These are phyloP conservation scores for Cervus canadensis DNA, from an alignment of 2,113 vertebrate genomes.

Conservation along the genomic window DNA sequence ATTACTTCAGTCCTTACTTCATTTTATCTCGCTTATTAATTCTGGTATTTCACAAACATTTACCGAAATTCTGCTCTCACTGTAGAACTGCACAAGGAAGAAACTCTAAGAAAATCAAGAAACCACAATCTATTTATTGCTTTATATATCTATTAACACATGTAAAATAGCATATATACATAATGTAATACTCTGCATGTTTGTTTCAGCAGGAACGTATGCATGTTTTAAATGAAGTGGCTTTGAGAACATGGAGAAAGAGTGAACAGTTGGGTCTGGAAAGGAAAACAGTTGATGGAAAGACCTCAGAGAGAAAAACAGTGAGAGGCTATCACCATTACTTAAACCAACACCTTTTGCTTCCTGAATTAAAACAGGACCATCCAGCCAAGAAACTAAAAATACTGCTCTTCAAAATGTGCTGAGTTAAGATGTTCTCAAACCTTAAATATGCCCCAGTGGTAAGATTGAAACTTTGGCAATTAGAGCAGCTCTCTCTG, in stretches of 20 bases:
- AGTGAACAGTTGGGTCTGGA: neutral
- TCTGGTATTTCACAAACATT: neutral
- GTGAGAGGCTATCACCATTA: neutral
- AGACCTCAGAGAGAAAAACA: neutral
- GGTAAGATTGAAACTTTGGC: neutral
- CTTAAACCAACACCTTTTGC: neutral
- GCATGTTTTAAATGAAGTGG: neutral
- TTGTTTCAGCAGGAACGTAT: neutral
- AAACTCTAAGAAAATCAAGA: neutral
- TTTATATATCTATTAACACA: neutral
- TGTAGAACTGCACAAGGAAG: neutral
- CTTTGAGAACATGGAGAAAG: neutral
- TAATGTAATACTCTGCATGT: neutral
- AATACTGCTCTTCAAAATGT: conserved; percentile 14
- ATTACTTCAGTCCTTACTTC: neutral
- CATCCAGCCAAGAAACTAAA: neutral
- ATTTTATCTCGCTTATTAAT: neutral
- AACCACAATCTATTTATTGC: neutral
- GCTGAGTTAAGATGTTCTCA: neutral
- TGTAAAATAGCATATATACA: neutral
- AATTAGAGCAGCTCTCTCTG: neutral
- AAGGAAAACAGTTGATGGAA: neutral
- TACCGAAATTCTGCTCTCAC: neutral
- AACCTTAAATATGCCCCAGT: neutral
- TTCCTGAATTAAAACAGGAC: conserved; percentile 24